Base-by-base conservation (phyloP, 2,113 vertebrate species). In the Neotoma lepida region DNA sequence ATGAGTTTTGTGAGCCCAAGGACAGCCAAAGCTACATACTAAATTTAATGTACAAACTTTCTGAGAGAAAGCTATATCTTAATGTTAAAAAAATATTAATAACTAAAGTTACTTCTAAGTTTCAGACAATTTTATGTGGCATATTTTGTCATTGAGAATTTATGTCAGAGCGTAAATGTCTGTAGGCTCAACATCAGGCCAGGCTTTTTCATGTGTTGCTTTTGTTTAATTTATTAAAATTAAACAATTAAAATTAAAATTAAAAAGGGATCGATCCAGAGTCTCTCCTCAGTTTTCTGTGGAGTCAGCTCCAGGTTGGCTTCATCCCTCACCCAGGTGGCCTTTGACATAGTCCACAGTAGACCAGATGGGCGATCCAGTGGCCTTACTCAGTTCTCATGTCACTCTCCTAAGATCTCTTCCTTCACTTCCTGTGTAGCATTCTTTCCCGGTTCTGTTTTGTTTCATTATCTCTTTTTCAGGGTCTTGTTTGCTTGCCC, bases 401-500 rank as follows among this genome's bases (percentile, higher is more conserved):
- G 30, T 17, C 17, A 18, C 17, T 26, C 14, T 85, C 63, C 28
- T 87, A n/a, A 58, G n/a, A 15, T 9, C 12, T 18, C 7, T 15
- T n/a, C 26, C 28, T 68, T 33, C 30, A 54, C 7, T 28, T 66
- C 14, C n/a, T 20, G 49, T 35, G 6, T 33, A 1, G 1, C 13
- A 1, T 18, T 68, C 35, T 49, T 26, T 44, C 41, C 49, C 56
- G 15, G 0, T 44, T 54, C 17, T 74, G 9, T 2, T 51, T 33
- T 28, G 1, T 24, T 20, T 2, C 0, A 2, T 51, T 18, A 2
- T 10, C 30, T 91, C 49, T 28, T 64, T 68, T 39, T 88, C 24
- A 1, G 1, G n/a, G 2, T 28, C n/a, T 22, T 71, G 22, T 30
- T 35, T 7, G 1, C 4, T 6, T 14, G 9, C 12, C 18, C 6